Percentiles rank a stretch among this genome's conserved stretches.
phyloP scores from a whole-genome alignment of 1,140 invertebrate species.

The Aphelinus certus region DNA sequence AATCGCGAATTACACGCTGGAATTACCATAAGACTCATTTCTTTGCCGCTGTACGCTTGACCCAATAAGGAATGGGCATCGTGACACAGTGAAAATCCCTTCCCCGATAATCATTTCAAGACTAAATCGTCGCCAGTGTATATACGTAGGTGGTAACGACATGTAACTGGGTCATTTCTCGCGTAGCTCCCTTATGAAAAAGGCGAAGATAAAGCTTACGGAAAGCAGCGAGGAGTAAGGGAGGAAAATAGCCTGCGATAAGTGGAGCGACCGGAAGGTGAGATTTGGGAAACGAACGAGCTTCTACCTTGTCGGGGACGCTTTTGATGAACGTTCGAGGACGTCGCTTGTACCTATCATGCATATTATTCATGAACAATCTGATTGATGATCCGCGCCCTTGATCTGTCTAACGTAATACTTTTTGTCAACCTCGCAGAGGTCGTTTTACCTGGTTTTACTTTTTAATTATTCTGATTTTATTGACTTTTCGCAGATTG shows the following conservation, averaged over 20 bases:
- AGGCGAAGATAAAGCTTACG: constrained; percentile 17
- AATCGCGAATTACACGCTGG: neutral
- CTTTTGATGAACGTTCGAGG: no score
- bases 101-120: constrained; percentile 24
- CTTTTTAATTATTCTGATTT: no score
- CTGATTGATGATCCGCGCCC: no score
- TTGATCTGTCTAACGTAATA: no score
- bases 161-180: constrained; percentile 29
- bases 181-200: neutral
- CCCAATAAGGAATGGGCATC: constrained; percentile 23
- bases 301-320: neutral
- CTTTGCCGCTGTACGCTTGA: neutral
- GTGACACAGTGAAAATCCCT: constrained; percentile 4
- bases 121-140: neutral
- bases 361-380: no score
- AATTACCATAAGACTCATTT: constrained; percentile 25
- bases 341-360: no score
- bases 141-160: constrained; percentile 9
- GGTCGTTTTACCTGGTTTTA: no score
- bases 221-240: neutral
- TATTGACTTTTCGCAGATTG: no score
- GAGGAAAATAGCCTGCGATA: neutral
- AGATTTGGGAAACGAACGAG: constrained; percentile 9
- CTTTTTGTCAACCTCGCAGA: no score
- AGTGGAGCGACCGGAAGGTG: neutral